Percentiles rank a stretch among this genome's conserved stretches.
These are phyloP conservation scores for Teleopsis dalmanni DNA, from an alignment of 1,140 invertebrate genomes.

Conservation along the genomic window DNA sequence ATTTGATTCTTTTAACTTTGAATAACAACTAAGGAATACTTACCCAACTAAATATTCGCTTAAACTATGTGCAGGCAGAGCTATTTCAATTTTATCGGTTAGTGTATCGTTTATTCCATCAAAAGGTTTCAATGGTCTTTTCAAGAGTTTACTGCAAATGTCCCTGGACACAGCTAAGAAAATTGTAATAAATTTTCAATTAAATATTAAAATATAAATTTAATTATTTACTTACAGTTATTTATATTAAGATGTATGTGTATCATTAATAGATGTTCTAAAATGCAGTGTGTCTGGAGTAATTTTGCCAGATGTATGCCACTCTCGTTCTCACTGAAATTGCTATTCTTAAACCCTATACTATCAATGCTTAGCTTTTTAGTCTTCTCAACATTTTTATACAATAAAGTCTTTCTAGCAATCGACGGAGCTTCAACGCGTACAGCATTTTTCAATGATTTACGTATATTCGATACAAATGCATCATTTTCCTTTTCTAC, in stretches of 20 bases:
- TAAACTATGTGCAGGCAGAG: constrained; percentile 27
- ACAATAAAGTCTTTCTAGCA: constrained; percentile 34
- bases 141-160: constrained; percentile 30
- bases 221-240: constrained; percentile 27
- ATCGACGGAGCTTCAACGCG: constrained; percentile 13
- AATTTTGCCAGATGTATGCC: constrained; percentile 24
- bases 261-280: constrained; percentile 41
- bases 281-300: constrained; percentile 33
- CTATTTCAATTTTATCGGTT: constrained; percentile 32
- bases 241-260: constrained; percentile 38
- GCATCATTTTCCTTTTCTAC: constrained; percentile 6
- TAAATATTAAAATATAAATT: too few relatives aligned
- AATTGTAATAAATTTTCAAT: too few relatives aligned
- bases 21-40: too few relatives aligned
- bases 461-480: constrained; percentile 30
- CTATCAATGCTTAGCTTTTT: constrained; percentile 20
- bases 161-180: constrained; percentile 26
- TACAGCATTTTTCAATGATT: constrained; percentile 36
- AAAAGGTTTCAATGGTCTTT: constrained; percentile 19
- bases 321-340: constrained; percentile 31
- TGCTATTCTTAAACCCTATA: constrained; percentile 35
- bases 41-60: constrained; percentile 28
- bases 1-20: too few relatives aligned
- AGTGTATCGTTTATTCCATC: constrained; percentile 27
- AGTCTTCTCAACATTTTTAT: constrained; percentile 18